Evolutionary conservation across 2,113 vertebrate genomes (phyloP).

Genomic region (Erythrolamprus reginae): DNA sequence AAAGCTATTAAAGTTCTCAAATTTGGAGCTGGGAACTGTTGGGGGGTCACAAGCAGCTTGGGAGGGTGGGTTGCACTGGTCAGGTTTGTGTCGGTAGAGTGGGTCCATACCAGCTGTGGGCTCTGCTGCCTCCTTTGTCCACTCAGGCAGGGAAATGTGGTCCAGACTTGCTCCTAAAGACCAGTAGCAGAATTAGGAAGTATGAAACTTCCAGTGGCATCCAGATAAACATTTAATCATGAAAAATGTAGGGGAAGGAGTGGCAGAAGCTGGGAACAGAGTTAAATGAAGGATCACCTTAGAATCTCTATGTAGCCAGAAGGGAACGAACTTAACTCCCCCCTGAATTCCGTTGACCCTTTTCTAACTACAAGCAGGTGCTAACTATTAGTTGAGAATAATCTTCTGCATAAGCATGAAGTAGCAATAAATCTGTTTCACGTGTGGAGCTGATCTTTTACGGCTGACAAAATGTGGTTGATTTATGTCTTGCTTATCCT

Average conservation of each 20-base stretch:
- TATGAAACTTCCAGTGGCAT: background rate
- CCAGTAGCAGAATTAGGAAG: background rate
- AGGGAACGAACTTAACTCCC: background rate
- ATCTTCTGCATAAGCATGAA: background rate
- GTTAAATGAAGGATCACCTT: background rate
- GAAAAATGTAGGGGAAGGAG: background rate
- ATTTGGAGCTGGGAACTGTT: background rate
- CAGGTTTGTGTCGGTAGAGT: background rate
- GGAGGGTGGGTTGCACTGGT: background rate
- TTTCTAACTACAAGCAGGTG: background rate
- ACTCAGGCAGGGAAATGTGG: background rate
- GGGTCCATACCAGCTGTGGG: background rate
- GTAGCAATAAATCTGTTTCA: background rate
- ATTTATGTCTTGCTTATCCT: background rate
- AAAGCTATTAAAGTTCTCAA: background rate
- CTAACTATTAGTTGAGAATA: background rate
- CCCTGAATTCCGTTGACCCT: background rate
- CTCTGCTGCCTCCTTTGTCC: background rate
- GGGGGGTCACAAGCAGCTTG: background rate
- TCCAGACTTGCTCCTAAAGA: background rate
- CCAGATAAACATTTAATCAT: background rate
- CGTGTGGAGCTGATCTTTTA: background rate
- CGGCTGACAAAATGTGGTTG: background rate
- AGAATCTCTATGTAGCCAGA: background rate
- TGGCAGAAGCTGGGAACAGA: background rate